phyloP scores from a whole-genome alignment of 2,797 vertebrate genomes.

The Epinephelus awoara region DNA sequence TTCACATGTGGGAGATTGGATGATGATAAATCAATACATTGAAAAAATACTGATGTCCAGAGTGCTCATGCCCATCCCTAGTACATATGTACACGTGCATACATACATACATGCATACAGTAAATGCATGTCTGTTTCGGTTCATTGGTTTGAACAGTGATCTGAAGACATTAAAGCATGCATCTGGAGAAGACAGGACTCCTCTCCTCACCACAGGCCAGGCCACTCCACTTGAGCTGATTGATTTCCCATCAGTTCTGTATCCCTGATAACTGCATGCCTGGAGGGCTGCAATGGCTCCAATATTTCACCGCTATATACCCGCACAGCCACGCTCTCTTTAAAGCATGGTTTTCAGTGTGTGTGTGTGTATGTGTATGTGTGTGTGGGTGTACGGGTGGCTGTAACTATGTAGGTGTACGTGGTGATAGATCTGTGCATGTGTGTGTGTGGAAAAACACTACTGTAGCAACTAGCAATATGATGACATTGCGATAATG shows the following conservation, averaged over 20 bases:
- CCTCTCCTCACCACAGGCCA: conserved; percentile 55
- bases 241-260: conserved; percentile 85
- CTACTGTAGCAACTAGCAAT: conserved; percentile 8
- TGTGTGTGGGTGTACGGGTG: conserved; percentile 21
- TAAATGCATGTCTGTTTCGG: conserved; percentile 3
- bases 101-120: not conserved
- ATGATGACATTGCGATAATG: conserved; percentile 42
- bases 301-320: conserved; percentile 76
- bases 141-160: conserved; percentile 15
- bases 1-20: too few relatives aligned
- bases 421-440: not conserved
- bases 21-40: too few relatives aligned
- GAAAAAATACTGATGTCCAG: too few relatives aligned
- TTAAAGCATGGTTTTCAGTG: conserved; percentile 53
- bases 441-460: conserved; percentile 3
- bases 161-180: conserved; percentile 41
- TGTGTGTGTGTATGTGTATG: conserved; percentile 23
- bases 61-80: too few relatives aligned
- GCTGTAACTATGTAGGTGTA: conserved; percentile 18
- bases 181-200: conserved; percentile 60
- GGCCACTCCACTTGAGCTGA: conserved; percentile 82
- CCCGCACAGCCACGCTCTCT: conserved; percentile 45
- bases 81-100: not conserved
- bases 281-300: conserved; percentile 78
- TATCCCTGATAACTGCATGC: conserved; percentile 83